A percentile compares a stretch with the other conserved stretches of the same genome.
These are phyloP conservation scores for Oreotrochilus melanogaster DNA, from an alignment of 2,113 vertebrate species.

Conservation along the genomic window DNA sequence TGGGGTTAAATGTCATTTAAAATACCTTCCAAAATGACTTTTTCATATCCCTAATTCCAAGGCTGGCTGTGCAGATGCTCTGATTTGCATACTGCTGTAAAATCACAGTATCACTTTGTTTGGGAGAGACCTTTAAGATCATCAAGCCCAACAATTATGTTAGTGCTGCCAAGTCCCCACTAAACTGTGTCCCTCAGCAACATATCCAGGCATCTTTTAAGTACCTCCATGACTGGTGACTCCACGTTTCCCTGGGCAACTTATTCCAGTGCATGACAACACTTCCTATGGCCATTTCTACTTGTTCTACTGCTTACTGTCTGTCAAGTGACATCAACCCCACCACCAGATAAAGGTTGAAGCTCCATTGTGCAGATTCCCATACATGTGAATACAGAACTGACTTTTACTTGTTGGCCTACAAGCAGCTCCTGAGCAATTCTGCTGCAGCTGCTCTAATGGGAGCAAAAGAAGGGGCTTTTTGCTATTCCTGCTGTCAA, in stretches of 20 bases:
- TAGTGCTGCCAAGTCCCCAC: too few relatives aligned
- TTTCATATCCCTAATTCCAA: not conserved
- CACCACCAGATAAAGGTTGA: not conserved
- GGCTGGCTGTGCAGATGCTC: not conserved
- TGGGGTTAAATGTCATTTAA: not conserved
- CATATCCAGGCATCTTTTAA: too few relatives aligned
- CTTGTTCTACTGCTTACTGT: too few relatives aligned
- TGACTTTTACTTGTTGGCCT: not conserved
- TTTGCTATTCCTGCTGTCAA: not conserved
- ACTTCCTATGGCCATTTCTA: too few relatives aligned
- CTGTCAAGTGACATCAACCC: not conserved
- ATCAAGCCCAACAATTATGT: too few relatives aligned
- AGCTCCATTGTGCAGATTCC: not conserved
- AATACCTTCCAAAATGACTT: not conserved
- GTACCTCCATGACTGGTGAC: too few relatives aligned
- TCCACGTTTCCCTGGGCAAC: too few relatives aligned
- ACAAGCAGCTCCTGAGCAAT: not conserved
- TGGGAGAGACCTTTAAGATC: too few relatives aligned
- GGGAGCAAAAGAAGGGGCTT: fast-evolving
- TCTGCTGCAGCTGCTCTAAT: not conserved
- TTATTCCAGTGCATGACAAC: too few relatives aligned
- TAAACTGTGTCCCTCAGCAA: too few relatives aligned
- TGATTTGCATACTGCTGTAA: not conserved
- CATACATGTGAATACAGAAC: not conserved
- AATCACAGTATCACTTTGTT: too few relatives aligned